phyloP scores from a whole-genome alignment of 2,113 vertebrate species.

The Psilopsiagon aymara region DNA sequence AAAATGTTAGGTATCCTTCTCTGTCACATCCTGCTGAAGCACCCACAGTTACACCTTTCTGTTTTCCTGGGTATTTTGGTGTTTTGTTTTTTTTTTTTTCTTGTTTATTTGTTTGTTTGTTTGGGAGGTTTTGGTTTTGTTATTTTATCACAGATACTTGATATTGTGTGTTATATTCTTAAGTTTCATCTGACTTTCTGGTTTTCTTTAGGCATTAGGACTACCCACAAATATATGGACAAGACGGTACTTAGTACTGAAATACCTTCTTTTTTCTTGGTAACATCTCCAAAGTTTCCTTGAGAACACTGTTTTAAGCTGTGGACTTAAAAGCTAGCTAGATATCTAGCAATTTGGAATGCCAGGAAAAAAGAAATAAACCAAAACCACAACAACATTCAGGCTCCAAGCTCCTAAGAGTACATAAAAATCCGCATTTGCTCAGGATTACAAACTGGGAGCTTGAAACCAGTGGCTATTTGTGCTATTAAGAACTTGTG shows the following conservation, averaged over 20 bases:
- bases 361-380: neutral
- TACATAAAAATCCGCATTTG: neutral
- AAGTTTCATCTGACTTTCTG: neutral
- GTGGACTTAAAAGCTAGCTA: neutral
- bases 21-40: neutral
- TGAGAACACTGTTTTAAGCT: neutral
- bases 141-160: neutral
- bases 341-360: neutral
- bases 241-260: neutral
- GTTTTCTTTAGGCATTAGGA: neutral
- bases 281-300: neutral
- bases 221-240: neutral
- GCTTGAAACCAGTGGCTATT: neutral
- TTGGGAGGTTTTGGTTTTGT: rapidly evolving
- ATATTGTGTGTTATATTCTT: neutral
- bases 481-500: neutral
- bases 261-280: neutral
- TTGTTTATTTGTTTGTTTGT: neutral
- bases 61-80: neutral
- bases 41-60: neutral
- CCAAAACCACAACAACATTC: neutral
- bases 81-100: no score
- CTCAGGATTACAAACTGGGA: neutral
- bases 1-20: neutral
- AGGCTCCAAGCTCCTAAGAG: neutral